Conservation (phyloP, 2,797 vertebrate species). For the Holocentrus rufus region DNA sequence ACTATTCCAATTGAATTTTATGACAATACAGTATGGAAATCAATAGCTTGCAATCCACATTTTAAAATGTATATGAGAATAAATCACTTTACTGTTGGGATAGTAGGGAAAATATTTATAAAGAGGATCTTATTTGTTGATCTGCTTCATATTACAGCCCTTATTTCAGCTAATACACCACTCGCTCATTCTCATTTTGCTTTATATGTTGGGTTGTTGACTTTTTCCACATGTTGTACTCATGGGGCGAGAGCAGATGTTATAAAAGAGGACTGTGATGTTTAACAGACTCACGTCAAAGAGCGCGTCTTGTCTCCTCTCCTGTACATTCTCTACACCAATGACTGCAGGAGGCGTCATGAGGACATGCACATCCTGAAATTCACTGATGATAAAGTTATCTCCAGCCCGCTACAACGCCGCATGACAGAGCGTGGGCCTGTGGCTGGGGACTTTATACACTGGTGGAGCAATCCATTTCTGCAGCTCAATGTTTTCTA, state of each 20-base stretch:
- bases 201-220: neutral
- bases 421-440: neutral
- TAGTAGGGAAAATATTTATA: no score
- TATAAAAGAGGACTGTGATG: neutral
- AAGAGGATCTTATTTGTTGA: no score
- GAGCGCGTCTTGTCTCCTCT: slow-evolving; percentile 28
- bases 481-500: neutral
- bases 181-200: neutral
- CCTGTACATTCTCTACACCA: slow-evolving; percentile 38
- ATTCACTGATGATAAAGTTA: slow-evolving; percentile 40
- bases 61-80: no score
- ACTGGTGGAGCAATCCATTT: neutral
- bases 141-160: no score
- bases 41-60: no score
- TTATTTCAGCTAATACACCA: neutral
- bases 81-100: no score
- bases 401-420: neutral
- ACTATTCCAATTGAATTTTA: neutral
- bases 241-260: neutral
- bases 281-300: slow-evolving; percentile 9
- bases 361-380: slow-evolving; percentile 57
- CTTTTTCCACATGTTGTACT: neutral
- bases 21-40: neutral
- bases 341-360: slow-evolving; percentile 18
- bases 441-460: neutral